Base-by-base conservation (phyloP, 2,113 vertebrate genomes). In the Rhagologus leucostigma region DNA sequence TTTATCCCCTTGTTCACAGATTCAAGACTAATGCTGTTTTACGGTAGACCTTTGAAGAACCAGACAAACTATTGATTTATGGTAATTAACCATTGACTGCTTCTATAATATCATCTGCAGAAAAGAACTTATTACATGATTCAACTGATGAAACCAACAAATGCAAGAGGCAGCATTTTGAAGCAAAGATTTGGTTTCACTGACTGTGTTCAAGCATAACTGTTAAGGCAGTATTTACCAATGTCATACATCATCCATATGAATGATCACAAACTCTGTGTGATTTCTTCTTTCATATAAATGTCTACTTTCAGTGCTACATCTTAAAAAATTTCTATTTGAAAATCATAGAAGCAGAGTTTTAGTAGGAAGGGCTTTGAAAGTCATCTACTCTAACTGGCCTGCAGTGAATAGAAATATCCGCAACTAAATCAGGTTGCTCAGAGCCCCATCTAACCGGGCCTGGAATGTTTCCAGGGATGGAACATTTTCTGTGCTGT, bases 31-130 rank as follows among this genome's bases (percentile, higher is more conserved):
- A 52, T 60, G 53, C 26, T 68, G 18, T 41, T 87, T 89, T 55
- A 67, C n/a, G 13, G 33, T 22, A 80, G 64, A 68, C 44, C 90
- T 81, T 65, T 84, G 37, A 93, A 94, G 70, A 95, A 89, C 49
- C 76, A 95, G 90, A 64, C 27, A 95, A 71, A 65, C n/a, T 68
- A 95, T 57, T 56, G 82, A 97, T 97, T 97, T 95, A 97, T 95
- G 84, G 69, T 76, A 76, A 46, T 47, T 84, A 89, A 64, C 39
- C 84, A 88, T n/a, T 78, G 7, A 91, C 92, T 89, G 79, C 46
- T 87, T 94, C 80, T 78, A 88, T 65, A 91, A 95, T 39, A 88
- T 32, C 44, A 63, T 73, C 86, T 93, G 8, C 29, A 94, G 69
- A 84, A 93, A 59, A 84, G 35, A 95, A 76, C 26, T 62, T 92